Percentiles rank a stretch among this genome's conserved stretches.
Evolutionary conservation across 2,113 vertebrate genomes (phyloP).

Genomic region (Lota lota): DNA sequence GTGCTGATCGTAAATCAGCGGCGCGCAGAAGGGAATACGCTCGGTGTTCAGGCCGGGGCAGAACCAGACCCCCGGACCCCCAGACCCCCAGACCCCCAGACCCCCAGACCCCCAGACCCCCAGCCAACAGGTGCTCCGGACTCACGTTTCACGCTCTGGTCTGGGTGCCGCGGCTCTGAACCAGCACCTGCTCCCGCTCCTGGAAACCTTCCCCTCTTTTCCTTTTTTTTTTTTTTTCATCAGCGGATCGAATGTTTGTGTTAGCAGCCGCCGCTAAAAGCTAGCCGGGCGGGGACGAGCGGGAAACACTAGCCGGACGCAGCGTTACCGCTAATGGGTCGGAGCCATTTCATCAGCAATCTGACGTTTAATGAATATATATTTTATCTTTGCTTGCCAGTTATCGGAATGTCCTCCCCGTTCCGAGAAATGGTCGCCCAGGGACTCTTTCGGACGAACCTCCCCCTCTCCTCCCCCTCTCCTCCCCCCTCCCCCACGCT

Average conservation of each 20-base stretch:
- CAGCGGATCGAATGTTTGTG: conserved; percentile 10
- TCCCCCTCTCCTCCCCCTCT: conserved; percentile 31
- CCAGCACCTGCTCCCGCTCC: too few species aligned
- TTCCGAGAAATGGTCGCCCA: conserved; percentile 80
- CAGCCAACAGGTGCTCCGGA: too few species aligned
- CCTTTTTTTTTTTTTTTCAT: conserved; percentile 23
- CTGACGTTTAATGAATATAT: conserved; percentile 87
- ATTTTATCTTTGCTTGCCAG: conserved; percentile 81
- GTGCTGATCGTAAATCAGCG: too few species aligned
- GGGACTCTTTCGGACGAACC: conserved; percentile 76
- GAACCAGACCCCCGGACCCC: too few species aligned
- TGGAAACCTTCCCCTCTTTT: neutral
- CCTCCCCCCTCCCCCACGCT: conserved; percentile 9
- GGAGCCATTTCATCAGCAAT: conserved; percentile 84
- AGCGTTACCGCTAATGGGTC: conserved; percentile 79
- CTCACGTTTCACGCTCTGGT: too few species aligned
- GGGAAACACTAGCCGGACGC: conserved; percentile 77
- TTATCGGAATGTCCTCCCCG: conserved; percentile 80
- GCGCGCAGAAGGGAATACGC: too few species aligned
- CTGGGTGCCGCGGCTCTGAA: too few species aligned
- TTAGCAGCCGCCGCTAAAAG: conserved; percentile 74
- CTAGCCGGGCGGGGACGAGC: conserved; percentile 69
- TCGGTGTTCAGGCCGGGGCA: too few species aligned
- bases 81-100: too few species aligned
- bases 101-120: too few species aligned